These are phyloP conservation scores for Arion vulgaris DNA, from an alignment of 1,140 invertebrate genomes.

Conservation along the genomic window DNA sequence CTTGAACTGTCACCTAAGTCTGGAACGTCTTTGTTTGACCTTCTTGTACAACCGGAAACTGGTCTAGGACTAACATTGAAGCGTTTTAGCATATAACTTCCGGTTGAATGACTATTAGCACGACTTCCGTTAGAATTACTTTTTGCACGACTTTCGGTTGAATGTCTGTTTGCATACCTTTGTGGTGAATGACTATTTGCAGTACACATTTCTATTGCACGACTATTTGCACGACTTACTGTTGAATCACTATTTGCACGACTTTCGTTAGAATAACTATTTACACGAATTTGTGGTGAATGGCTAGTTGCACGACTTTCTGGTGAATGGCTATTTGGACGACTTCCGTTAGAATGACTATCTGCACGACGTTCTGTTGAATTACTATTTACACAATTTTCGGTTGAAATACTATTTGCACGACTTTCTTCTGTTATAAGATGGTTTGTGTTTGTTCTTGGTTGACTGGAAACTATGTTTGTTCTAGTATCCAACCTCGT, in stretches of 20 bases:
- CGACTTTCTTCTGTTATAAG: too few relatives aligned
- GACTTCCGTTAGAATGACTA: background rate
- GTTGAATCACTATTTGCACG: background rate
- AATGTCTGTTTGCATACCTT: background rate
- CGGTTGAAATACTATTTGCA: background rate
- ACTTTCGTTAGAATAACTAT: background rate
- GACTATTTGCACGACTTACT: background rate
- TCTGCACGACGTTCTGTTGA: too few relatives aligned
- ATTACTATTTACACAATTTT: background rate
- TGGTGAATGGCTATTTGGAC: background rate
- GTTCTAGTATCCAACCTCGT: background rate
- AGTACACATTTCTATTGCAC: background rate
- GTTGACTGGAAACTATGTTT: background rate
- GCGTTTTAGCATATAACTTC: background rate
- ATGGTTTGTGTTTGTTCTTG: background rate
- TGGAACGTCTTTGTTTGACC: background rate
- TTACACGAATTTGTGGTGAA: background rate
- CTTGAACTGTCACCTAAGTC: background rate
- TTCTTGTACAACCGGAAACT: background rate
- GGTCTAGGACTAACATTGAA: background rate
- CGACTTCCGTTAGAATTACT: background rate
- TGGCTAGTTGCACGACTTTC: too few relatives aligned
- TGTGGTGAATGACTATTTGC: too few relatives aligned
- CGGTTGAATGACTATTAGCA: background rate
- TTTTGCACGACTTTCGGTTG: background rate